Base-by-base conservation (phyloP, 1,140 invertebrate species). In the Polypedilum pembai region DNA sequence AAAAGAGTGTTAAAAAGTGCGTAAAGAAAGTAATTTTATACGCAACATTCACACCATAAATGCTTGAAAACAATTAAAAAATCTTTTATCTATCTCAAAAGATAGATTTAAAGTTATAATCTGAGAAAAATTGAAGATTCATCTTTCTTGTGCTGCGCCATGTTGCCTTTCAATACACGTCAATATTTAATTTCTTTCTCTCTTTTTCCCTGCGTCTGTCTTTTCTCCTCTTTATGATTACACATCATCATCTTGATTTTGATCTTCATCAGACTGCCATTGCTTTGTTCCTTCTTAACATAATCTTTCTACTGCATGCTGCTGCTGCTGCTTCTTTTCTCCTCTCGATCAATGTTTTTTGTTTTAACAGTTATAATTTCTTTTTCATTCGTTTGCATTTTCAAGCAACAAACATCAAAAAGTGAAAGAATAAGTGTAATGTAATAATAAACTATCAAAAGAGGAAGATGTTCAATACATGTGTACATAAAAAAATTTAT, bases 331-430 rank as follows among this genome's bases (percentile, higher is more conserved):
- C 15, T 56, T 15, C n/a, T 56, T 56, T 56, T 45, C 8, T 45
- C 15, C 8, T 4, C 15, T 45, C 41, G n/a, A 56, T 56, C 45
- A 12, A 4, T 56, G 12, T n/a, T 56, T 56, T 56, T 56, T 56
- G 45, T 56, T 56, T 56, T 56, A 56, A 56, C 45, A 56, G 45
- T 56, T 56, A 56, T 56, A 56, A 56, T 56, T 56, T 56, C n/a
- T 56, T 15, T 56, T 56, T 45, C 8, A 12, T 45, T 45, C n/a
- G 12, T 56, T 56, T 56, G 45, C 45, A 56, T 45, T 45, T 45
- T 45, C 1, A 8, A 56, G 12, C 45, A 56, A n/a, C 45, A n/a
- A n/a, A n/a, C 45, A 33, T 33, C 24, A 33, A 33, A 33, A 33
- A 33, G 24, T 33, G 24, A 33, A 33, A 33, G 24, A 33, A 33